Percentiles rank a stretch among this genome's conserved stretches.
phyloP scores from a whole-genome alignment of 2,797 vertebrate genomes.

The Anguilla marmorata region DNA sequence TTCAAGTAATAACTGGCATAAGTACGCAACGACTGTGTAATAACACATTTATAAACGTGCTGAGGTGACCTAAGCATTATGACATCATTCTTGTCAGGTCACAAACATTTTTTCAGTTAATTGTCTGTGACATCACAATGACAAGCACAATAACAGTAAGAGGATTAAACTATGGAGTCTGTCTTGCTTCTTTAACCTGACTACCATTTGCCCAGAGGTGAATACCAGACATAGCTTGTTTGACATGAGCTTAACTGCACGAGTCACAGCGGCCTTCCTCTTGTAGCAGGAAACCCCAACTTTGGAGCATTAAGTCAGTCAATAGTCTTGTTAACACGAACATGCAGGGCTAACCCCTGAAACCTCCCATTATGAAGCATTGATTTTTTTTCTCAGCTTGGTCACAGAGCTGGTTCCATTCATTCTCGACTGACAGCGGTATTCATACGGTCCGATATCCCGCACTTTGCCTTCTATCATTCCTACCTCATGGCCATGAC shows the following conservation, averaged over 20 bases:
- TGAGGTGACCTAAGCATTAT: not conserved
- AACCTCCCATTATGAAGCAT: constrained; percentile 99
- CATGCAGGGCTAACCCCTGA: constrained; percentile 97
- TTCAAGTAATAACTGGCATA: not conserved
- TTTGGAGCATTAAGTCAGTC: constrained; percentile 98
- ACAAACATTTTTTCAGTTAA: constrained; percentile 25
- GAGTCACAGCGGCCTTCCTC: constrained; percentile 80
- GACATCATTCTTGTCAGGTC: not conserved
- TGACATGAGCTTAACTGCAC: constrained; percentile 90
- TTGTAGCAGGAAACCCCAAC: constrained; percentile 89
- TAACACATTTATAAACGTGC: not conserved
- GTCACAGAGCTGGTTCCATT: constrained; percentile 89
- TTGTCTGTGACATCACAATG: constrained; percentile 61
- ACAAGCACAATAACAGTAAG: constrained; percentile 45
- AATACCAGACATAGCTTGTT: constrained; percentile 82
- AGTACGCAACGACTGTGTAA: not conserved
- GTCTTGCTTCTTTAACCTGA: constrained; percentile 74
- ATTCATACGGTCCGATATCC: constrained; percentile 68
- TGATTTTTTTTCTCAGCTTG: constrained; percentile 99
- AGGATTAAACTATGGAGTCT: constrained; percentile 71
- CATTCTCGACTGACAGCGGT: constrained; percentile 92
- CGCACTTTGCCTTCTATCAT: constrained; percentile 63
- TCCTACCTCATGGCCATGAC: constrained; percentile 84
- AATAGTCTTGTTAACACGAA: constrained; percentile 99
- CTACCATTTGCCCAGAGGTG: constrained; percentile 57